Evolutionary conservation across 2,888 invertebrate species (phyloP).

Genomic region (Erynnis tages): DNA sequence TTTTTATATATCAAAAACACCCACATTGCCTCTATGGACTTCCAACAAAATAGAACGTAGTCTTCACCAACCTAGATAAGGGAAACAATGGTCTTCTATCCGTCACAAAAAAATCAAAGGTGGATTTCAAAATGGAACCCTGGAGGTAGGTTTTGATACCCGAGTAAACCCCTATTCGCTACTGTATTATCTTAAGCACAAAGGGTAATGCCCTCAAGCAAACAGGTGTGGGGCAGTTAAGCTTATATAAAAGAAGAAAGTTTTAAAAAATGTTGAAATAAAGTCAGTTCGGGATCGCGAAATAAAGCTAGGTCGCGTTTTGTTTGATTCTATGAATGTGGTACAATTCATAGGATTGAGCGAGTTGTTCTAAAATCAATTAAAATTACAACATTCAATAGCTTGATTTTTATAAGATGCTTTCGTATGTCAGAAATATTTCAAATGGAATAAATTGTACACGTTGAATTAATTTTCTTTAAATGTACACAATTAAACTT

Average conservation of each 20-base stretch:
- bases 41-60: no score
- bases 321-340: conserved; percentile 51
- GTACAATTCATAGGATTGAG: conserved; percentile 21
- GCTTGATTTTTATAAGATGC: no score
- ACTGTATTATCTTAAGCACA: conserved; percentile 61
- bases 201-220: conserved; percentile 67
- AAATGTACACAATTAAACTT: no score
- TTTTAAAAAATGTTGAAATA: conserved; percentile 72
- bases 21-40: no score
- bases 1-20: no score
- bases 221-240: conserved; percentile 74
- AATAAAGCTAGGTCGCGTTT: conserved; percentile 66
- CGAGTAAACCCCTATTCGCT: conserved; percentile 53
- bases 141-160: conserved; percentile 45
- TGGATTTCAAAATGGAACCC: conserved; percentile 24
- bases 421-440: no score
- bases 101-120: not conserved
- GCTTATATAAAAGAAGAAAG: conserved; percentile 71
- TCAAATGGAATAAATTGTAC: no score
- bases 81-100: not conserved
- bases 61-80: no score
- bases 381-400: no score
- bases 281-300: conserved; percentile 64
- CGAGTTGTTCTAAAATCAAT: not conserved
- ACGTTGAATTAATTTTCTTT: no score